A percentile compares a stretch with the other conserved stretches of the same genome.
Evolutionary conservation across 2,888 invertebrate species (phyloP).

Genomic region (Tinea semifulvella): DNA sequence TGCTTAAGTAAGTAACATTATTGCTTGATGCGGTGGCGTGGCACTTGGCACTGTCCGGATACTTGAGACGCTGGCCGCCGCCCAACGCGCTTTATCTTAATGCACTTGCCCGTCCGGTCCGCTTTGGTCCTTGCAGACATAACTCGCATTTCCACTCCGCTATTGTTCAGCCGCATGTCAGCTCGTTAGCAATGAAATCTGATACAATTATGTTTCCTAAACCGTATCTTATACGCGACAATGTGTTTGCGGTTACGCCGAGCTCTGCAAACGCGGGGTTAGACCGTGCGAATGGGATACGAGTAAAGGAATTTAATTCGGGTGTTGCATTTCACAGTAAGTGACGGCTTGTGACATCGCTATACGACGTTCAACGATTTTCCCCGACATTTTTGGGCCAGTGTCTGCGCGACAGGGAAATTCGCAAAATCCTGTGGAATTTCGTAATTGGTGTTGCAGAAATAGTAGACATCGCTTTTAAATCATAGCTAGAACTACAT

Average conservation of each 20-base stretch:
- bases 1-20: conserved; percentile 13
- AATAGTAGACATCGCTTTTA: background rate
- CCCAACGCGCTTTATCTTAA: conserved; percentile 60
- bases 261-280: conserved; percentile 16
- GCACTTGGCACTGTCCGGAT: conserved; percentile 45
- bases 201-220: conserved; percentile 25
- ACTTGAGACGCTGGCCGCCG: conserved; percentile 57
- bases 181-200: conserved; percentile 34
- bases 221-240: conserved; percentile 8
- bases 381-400: conserved; percentile 39
- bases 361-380: conserved; percentile 37
- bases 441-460: background rate
- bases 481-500: background rate
- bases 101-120: conserved; percentile 45
- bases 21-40: conserved; percentile 25
- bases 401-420: conserved; percentile 4
- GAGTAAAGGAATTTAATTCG: conserved; percentile 57
- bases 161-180: conserved; percentile 39
- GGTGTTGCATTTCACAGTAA: conserved; percentile 39
- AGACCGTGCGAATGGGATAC: conserved; percentile 29
- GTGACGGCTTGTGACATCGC: conserved; percentile 48
- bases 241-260: conserved; percentile 9
- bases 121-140: conserved; percentile 40
- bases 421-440: conserved; percentile 2
- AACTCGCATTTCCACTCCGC: conserved; percentile 46